Conservation (phyloP, 2,797 vertebrate species). For the Darevskia mixta region DNA sequence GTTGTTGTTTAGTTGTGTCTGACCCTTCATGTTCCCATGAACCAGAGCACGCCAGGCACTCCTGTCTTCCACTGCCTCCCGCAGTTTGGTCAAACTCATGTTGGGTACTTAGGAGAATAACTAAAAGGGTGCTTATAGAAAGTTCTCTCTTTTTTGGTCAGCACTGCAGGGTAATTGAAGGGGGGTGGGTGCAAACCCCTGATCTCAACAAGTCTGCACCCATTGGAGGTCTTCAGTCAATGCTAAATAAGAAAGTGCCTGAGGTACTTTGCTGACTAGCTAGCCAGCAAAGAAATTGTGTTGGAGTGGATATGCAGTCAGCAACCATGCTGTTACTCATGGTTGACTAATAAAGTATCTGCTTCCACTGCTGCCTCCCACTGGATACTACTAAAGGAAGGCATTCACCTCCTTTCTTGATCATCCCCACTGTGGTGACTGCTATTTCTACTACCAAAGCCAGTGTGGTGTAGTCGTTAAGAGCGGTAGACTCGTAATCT, state of each 20-base stretch:
- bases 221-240: not conserved
- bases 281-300: not conserved
- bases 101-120: not conserved
- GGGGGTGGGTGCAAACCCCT: not conserved
- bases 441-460: not conserved
- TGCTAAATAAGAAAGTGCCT: no score
- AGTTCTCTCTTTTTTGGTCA: no score
- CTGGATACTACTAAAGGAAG: not conserved
- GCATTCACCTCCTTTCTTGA: not conserved
- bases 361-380: not conserved
- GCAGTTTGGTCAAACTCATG: no score
- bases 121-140: no score
- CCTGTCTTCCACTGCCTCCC: no score
- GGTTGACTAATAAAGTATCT: not conserved
- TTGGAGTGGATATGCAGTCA: not conserved
- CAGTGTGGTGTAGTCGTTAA: no score
- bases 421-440: not conserved
- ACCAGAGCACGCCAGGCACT: no score
- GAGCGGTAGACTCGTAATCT: no score
- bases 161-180: not conserved
- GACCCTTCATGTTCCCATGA: no score
- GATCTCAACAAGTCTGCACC: not conserved
- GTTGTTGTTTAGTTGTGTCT: no score
- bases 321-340: not conserved
- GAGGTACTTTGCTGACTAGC: not conserved